phyloP scores from a whole-genome alignment of 2,888 invertebrate species.

The Cancer borealis region DNA sequence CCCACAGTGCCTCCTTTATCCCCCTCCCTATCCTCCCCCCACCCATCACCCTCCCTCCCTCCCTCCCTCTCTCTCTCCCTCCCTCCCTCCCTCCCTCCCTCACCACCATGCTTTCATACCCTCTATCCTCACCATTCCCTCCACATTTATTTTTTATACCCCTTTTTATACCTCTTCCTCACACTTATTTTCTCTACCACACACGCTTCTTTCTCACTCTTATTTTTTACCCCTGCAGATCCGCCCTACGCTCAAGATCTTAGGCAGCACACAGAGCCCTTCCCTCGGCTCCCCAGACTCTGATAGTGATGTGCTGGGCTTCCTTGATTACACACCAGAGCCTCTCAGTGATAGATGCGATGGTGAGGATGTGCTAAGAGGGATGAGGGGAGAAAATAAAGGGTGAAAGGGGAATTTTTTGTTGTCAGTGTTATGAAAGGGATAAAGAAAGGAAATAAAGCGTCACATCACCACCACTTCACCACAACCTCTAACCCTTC shows the following conservation, averaged over 20 bases:
- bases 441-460: no score
- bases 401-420: no score
- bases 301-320: slow-evolving; percentile 66
- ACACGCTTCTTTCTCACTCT: background rate
- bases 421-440: background rate
- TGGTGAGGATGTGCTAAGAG: slow-evolving; percentile 14
- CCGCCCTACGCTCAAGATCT: slow-evolving; percentile 47
- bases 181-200: background rate
- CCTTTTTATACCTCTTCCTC: background rate
- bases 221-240: slow-evolving; percentile 15
- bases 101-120: no score
- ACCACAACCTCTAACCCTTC: background rate
- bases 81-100: background rate
- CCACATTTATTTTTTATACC: background rate
- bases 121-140: no score
- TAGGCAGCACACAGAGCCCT: slow-evolving; percentile 54
- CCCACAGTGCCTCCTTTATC: background rate
- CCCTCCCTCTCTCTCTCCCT: background rate
- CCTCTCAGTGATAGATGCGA: slow-evolving; percentile 6
- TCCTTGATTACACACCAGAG: slow-evolving; percentile 69
- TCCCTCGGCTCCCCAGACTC: slow-evolving; percentile 62
- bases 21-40: background rate
- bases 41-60: background rate
- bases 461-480: background rate
- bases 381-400: background rate